Conservation (phyloP, 2,888 invertebrate genomes). For the Zaprionus bogoriensis region DNA sequence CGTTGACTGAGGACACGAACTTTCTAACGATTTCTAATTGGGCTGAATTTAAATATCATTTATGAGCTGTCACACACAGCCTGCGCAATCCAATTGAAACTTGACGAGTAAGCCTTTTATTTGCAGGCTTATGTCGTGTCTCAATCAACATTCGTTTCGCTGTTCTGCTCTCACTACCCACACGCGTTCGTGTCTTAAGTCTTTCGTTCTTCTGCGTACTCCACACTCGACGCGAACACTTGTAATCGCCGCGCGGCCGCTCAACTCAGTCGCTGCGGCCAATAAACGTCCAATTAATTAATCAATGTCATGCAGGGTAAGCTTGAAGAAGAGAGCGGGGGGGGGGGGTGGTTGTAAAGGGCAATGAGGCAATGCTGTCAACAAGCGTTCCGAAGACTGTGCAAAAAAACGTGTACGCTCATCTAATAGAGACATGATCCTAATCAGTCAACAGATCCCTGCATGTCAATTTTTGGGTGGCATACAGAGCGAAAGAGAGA, state of each 20-base stretch:
- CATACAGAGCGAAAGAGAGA: slow-evolving; percentile 2
- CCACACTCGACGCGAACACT: slow-evolving; percentile 17
- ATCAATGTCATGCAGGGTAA: slow-evolving; percentile 61
- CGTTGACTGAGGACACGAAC: slow-evolving; percentile 33
- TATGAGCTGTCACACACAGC: slow-evolving; percentile 13
- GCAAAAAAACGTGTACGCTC: slow-evolving; percentile 34
- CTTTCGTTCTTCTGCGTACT: slow-evolving; percentile 35
- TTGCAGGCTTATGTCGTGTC: slow-evolving; percentile 67
- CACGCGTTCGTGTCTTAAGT: slow-evolving; percentile 43
- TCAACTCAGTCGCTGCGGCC: neutral
- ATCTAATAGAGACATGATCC: slow-evolving; percentile 53
- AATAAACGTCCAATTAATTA: slow-evolving; percentile 64
- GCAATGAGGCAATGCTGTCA: slow-evolving; percentile 30
- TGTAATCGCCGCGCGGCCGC: slow-evolving; percentile 48
- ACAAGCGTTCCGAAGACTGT: slow-evolving; percentile 37
- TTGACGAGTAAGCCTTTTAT: slow-evolving; percentile 49
- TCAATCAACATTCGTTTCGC: slow-evolving; percentile 40
- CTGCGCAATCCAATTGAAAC: slow-evolving; percentile 37
- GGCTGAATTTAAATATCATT: slow-evolving; percentile 37
- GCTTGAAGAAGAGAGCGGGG: neutral
- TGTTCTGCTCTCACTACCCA: slow-evolving; percentile 47
- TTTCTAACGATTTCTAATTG: slow-evolving; percentile 59
- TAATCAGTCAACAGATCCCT: slow-evolving; percentile 46
- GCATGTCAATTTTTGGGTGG: slow-evolving; percentile 55
- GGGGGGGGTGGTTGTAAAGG: neutral